Evolutionary conservation across 1,140 invertebrate genomes (phyloP).

Genomic region (Trichonephila clavata): DNA sequence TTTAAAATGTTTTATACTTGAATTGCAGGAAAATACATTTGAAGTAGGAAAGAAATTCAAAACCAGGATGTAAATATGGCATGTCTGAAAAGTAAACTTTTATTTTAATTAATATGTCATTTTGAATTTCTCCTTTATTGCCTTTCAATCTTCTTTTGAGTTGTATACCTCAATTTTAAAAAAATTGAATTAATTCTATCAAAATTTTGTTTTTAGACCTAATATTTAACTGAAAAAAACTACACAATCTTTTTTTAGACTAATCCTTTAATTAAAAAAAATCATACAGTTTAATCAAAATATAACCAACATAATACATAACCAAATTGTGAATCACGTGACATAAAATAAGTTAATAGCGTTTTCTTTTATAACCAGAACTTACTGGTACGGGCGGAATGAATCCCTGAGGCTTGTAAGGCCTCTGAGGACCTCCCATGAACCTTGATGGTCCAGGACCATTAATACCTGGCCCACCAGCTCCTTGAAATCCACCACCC

Average conservation of each 20-base stretch:
- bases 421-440: slow-evolving; percentile 60
- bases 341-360: slow-evolving; percentile 4
- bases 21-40: too few relatives aligned
- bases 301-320: slow-evolving; percentile 3
- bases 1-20: too few relatives aligned
- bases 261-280: slow-evolving; percentile 22
- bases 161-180: too few relatives aligned
- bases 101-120: too few relatives aligned
- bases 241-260: not conserved
- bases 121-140: too few relatives aligned
- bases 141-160: too few relatives aligned
- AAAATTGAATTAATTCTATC: too few relatives aligned
- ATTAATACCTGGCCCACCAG: slow-evolving; percentile 49
- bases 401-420: slow-evolving; percentile 30
- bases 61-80: too few relatives aligned
- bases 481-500: slow-evolving; percentile 29
- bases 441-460: slow-evolving; percentile 44
- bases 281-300: slow-evolving; percentile 8
- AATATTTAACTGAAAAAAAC: too few relatives aligned
- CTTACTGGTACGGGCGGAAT: slow-evolving; percentile 59
- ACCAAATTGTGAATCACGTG: not conserved
- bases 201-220: too few relatives aligned
- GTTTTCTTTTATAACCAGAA: slow-evolving; percentile 25
- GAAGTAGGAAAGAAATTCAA: too few relatives aligned
- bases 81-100: too few relatives aligned